Evolutionary conservation across 2,797 vertebrate genomes (phyloP).

Genomic region (Sebastes glaucus): DNA sequence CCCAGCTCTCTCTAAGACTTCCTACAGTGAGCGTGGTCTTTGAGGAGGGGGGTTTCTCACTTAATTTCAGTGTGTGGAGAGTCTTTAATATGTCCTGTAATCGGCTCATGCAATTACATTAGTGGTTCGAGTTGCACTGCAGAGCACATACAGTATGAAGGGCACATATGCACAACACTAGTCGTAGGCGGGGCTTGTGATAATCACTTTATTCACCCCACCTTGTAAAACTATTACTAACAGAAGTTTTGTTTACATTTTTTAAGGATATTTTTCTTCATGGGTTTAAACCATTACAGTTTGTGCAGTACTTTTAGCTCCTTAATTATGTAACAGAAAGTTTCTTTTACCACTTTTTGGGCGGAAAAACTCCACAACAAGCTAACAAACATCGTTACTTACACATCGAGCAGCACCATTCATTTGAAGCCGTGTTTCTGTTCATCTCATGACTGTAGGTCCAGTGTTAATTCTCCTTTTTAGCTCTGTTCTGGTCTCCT

Average conservation of each 20-base stretch:
- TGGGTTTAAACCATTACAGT: too few relatives aligned
- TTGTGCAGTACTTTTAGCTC: too few relatives aligned
- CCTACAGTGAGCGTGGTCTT: conserved; percentile 8
- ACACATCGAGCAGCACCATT: background rate
- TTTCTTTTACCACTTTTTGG: background rate
- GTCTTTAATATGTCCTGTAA: conserved; percentile 15
- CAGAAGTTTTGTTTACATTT: background rate
- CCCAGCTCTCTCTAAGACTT: conserved; percentile 17
- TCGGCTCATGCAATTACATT: background rate
- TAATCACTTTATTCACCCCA: background rate
- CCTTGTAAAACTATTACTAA: background rate
- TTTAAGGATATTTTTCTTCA: background rate
- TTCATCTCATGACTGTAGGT: background rate
- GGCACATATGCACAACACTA: background rate
- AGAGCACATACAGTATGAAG: background rate
- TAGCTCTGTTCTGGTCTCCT: background rate
- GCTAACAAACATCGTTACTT: background rate
- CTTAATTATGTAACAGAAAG: too few relatives aligned
- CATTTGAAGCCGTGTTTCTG: background rate
- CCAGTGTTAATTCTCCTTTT: background rate
- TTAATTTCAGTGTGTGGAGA: background rate
- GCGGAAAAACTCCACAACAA: background rate
- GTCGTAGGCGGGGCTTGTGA: background rate
- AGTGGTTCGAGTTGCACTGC: background rate
- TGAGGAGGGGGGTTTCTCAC: background rate